Base-by-base conservation (phyloP, 1,140 invertebrate genomes). In the Drosophila yakuba region DNA sequence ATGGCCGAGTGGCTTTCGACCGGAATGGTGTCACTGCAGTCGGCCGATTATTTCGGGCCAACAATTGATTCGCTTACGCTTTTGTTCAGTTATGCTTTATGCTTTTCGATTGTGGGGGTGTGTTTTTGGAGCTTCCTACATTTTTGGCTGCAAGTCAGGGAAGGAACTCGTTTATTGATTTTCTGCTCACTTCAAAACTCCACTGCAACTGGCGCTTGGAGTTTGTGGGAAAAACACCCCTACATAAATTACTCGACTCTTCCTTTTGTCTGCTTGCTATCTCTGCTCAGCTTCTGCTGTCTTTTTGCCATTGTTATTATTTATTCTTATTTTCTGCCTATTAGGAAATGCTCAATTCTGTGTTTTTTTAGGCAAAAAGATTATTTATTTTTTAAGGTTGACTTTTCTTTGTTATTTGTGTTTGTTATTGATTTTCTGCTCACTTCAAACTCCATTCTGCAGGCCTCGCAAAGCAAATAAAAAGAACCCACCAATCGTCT, bases 161-260 rank as follows among this genome's bases (percentile, higher is more conserved):
- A 45, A 25, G 68, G 60, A 83, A 69, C 72, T 76, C 44, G 66
- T 59, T 71, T 88, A 88, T 88, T 80, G 83, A 88, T 88, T 88
- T 88, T 83, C 78, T 76, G 28, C 63, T 38, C 47, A 56, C 54
- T 66, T 56, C 20, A 50, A 57, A 64, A 64, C 71, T 74, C 28
- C 57, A 57, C 54, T 57, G 54, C 51, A 60, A 41, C 28, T 48
- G 38, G 32, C 51, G 66, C 55, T 43, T 43, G 55, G 32, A 20
- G 50, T 52, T 59, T 14, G 36, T 43, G 55, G 15, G 17, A 25
- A 63, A 60, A 35, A 5, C 55, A 60, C 14, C 54, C 55, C 28
- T 15, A 35, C 15, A 51, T 51, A 51, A 51, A 51, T 51, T 51
- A 36, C 32, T 36, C 6, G 2, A 25, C 50, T 52, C 32, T 52